These are phyloP conservation scores for Echinops telfairi DNA, from an alignment of 2,113 vertebrate genomes.

Conservation along the genomic window DNA sequence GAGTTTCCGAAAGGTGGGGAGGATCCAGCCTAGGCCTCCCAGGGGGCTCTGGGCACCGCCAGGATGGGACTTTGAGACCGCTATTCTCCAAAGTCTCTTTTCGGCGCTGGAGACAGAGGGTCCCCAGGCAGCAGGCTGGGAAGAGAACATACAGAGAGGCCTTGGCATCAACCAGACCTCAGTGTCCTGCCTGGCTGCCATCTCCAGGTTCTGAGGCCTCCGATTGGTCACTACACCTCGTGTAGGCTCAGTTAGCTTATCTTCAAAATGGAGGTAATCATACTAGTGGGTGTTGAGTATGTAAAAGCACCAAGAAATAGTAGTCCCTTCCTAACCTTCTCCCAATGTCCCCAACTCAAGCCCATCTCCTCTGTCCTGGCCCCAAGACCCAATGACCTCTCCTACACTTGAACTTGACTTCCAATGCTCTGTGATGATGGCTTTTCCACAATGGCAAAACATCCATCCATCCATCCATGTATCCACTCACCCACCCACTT, in stretches of 20 bases:
- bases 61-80: not conserved
- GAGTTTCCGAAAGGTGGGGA: constrained; percentile 70
- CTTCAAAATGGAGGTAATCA: not conserved
- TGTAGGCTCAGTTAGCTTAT: not conserved
- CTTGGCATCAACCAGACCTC: not conserved
- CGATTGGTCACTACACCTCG: no score
- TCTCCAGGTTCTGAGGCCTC: not conserved
- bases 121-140: not conserved
- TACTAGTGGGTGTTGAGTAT: not conserved
- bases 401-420: not conserved
- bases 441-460: not conserved
- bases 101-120: not conserved
- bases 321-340: not conserved
- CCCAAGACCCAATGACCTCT: not conserved
- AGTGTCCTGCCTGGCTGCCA: not conserved
- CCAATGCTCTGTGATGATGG: not conserved
- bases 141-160: not conserved
- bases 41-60: not conserved
- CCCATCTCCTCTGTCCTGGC: not conserved
- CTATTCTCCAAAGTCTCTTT: not conserved
- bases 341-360: not conserved
- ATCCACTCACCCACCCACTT: not conserved
- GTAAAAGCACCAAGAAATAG: not conserved
- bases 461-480: not conserved
- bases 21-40: constrained; percentile 64